Conservation (phyloP, 2,888 invertebrate genomes). For the Ophion slaviceki region DNA sequence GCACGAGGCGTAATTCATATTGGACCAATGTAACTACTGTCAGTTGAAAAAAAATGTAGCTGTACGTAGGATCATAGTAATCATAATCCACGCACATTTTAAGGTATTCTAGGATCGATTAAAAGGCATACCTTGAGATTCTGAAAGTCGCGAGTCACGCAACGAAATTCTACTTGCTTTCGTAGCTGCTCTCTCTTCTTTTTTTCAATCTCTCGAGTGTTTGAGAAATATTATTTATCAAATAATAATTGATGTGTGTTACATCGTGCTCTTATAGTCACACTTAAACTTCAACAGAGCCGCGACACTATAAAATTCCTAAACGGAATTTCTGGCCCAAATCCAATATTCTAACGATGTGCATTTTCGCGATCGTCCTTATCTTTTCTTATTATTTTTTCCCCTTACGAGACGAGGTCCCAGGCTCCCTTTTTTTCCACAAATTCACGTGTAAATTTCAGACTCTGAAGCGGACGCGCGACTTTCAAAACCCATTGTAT, state of each 20-base stretch:
- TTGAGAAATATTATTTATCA: no score
- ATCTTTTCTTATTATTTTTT: no score
- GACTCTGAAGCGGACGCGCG: conserved; percentile 12
- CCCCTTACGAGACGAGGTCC: not conserved
- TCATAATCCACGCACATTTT: conserved; percentile 65
- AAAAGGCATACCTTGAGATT: conserved; percentile 53
- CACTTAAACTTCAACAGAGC: no score
- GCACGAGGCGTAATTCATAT: conserved; percentile 71
- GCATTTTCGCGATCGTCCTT: no score
- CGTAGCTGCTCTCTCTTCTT: not conserved
- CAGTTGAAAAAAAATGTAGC: conserved; percentile 66
- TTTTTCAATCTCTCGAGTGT: not conserved
- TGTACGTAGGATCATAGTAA: conserved; percentile 65
- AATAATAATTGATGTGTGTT: no score
- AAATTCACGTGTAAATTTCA: not conserved
- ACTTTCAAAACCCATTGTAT: conserved; percentile 55
- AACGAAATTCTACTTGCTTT: not conserved
- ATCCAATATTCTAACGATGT: no score
- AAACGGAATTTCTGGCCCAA: no score
- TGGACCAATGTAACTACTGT: conserved; percentile 81
- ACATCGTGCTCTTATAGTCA: no score
- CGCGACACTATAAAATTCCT: no score
- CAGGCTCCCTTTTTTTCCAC: not conserved
- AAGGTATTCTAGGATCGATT: conserved; percentile 60
- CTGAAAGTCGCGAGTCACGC: conserved; percentile 43